Evolutionary conservation across 2,888 invertebrate species (phyloP).

Genomic region (Ecdyonurus torrentis): DNA sequence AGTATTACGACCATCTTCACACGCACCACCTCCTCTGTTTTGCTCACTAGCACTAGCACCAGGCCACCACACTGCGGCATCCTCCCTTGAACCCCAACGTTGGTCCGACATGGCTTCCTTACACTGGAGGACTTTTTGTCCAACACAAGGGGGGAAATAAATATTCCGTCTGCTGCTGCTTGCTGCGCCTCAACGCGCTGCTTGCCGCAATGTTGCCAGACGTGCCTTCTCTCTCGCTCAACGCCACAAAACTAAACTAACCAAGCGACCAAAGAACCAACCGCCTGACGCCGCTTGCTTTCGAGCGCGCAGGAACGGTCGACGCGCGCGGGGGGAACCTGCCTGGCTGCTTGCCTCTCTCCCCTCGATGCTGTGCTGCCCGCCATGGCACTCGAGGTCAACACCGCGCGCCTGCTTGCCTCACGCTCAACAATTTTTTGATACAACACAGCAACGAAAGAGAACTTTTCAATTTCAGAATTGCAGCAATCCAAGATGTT

Average conservation of each 20-base stretch:
- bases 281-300: constrained; percentile 13
- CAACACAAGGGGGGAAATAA: background rate
- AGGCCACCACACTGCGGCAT: constrained; percentile 38
- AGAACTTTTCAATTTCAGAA: too few relatives aligned
- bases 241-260: constrained; percentile 9
- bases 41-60: constrained; percentile 29
- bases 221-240: constrained; percentile 24
- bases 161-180: constrained; percentile 9
- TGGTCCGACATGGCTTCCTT: constrained; percentile 39
- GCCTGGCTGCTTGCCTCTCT: constrained; percentile 3
- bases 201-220: constrained; percentile 25
- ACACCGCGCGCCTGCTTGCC: background rate
- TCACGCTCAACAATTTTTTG: background rate
- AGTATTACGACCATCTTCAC: background rate
- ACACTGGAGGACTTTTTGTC: constrained; percentile 6
- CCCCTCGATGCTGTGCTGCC: background rate
- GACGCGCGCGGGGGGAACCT: constrained; percentile 17
- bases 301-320: constrained; percentile 13
- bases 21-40: background rate
- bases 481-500: too few relatives aligned
- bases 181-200: constrained; percentile 15
- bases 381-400: background rate
- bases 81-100: constrained; percentile 45
- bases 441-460: too few relatives aligned
- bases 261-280: constrained; percentile 10